Conservation (phyloP, 2,888 invertebrate genomes). For the Pantelozetes paolii region DNA sequence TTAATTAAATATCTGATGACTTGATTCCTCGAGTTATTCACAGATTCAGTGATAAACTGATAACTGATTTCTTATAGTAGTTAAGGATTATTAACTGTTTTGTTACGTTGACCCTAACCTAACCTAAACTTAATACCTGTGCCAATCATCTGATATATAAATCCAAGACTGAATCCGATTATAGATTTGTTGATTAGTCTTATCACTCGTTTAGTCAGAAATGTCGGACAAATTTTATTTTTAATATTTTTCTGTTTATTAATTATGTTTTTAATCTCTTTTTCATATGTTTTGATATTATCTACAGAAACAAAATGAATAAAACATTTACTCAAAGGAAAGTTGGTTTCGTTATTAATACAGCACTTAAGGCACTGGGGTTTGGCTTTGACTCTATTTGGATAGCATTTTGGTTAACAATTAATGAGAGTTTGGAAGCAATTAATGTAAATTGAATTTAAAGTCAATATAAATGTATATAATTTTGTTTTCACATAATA, state of each 20-base stretch:
- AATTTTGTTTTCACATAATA: not conserved
- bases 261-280: too few relatives aligned
- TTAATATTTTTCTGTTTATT: too few relatives aligned
- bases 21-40: not conserved
- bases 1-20: not conserved
- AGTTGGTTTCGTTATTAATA: too few relatives aligned
- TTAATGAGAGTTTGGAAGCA: not conserved
- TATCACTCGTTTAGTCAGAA: too few relatives aligned
- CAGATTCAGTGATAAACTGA: too few relatives aligned
- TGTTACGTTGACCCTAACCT: not conserved
- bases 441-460: conserved; percentile 6
- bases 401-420: not conserved
- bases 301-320: not conserved
- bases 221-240: too few relatives aligned
- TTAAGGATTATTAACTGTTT: too few relatives aligned
- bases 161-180: not conserved
- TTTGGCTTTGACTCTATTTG: too few relatives aligned
- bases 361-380: too few relatives aligned
- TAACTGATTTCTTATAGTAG: too few relatives aligned
- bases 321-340: not conserved
- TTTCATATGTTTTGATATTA: too few relatives aligned
- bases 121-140: not conserved
- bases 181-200: not conserved
- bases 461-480: not conserved
- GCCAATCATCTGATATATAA: not conserved